Conservation (phyloP, 2,888 invertebrate genomes). For the Nasonia oneida region DNA sequence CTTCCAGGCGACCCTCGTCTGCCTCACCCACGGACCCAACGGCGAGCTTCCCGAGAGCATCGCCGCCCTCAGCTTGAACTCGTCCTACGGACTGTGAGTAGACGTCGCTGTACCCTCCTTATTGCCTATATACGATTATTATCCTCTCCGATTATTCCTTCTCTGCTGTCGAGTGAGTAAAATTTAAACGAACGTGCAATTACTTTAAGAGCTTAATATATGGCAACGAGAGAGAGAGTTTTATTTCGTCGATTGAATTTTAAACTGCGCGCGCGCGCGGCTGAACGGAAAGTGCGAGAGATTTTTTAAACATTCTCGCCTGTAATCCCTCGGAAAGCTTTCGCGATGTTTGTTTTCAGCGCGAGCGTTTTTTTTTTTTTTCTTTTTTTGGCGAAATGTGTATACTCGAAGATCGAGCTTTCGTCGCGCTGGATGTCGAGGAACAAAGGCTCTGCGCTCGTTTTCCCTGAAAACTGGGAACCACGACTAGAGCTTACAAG, state of each 20-base stretch:
- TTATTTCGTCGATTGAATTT: slow-evolving; percentile 24
- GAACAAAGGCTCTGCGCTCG: not conserved
- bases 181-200: not conserved
- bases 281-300: not conserved
- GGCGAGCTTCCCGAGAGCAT: slow-evolving; percentile 91
- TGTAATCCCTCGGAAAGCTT: not conserved
- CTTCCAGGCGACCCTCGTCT: slow-evolving; percentile 97
- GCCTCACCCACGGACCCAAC: slow-evolving; percentile 91
- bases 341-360: not conserved
- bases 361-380: not conserved
- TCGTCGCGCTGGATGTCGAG: not conserved
- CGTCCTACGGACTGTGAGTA: slow-evolving; percentile 97
- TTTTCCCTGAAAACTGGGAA: not conserved
- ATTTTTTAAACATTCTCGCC: not conserved
- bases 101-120: too few relatives aligned
- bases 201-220: not conserved
- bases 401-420: too few relatives aligned
- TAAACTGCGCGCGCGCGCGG: not conserved
- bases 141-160: slow-evolving; percentile 23
- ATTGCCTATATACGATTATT: slow-evolving; percentile 34
- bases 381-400: not conserved
- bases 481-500: not conserved
- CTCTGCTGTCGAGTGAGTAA: not conserved
- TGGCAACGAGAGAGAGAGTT: not conserved
- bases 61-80: slow-evolving; percentile 95